Percentiles rank a stretch among this genome's conserved stretches.
phyloP scores from a whole-genome alignment of 1,140 invertebrate genomes.

The Drosophila kikkawai region DNA sequence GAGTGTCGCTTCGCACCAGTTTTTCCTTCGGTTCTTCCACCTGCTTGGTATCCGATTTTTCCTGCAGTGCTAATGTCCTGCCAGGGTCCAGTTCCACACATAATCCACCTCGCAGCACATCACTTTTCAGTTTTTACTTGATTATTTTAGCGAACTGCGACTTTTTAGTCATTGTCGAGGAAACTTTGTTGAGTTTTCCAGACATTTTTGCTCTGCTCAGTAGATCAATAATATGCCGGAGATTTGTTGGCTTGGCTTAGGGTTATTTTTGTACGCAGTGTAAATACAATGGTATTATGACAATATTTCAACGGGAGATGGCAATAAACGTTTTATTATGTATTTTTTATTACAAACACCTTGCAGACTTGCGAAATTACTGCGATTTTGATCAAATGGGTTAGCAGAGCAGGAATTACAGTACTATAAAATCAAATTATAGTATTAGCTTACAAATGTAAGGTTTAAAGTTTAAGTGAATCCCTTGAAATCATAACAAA shows the following conservation, averaged over 20 bases:
- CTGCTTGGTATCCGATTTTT: constrained; percentile 37
- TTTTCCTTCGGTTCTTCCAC: constrained; percentile 33
- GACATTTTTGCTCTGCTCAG: constrained; percentile 19
- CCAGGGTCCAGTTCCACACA: constrained; percentile 21
- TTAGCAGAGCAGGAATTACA: background rate
- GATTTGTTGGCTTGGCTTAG: background rate
- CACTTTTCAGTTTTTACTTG: constrained; percentile 20
- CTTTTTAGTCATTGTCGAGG: constrained; percentile 28
- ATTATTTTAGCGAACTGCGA: constrained; percentile 25
- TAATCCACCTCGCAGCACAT: constrained; percentile 17
- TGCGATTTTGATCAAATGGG: background rate
- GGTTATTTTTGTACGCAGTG: constrained; percentile 3
- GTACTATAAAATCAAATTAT: background rate
- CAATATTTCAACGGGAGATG: background rate
- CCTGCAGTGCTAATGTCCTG: constrained; percentile 45
- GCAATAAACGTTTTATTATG: constrained; percentile 3
- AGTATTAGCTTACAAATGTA: too few species aligned
- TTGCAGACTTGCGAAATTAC: background rate
- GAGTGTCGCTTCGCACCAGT: constrained; percentile 47
- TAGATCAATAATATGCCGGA: constrained; percentile 30
- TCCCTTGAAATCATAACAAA: background rate
- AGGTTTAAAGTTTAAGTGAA: too few species aligned
- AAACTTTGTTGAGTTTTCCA: constrained; percentile 33
- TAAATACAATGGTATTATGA: constrained; percentile 2
- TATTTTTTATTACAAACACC: background rate